Evolutionary conservation across 2,797 vertebrate species (phyloP), one percentile per base, ranked within the genome.

Genomic region (Hybognathus amarus): DNA sequence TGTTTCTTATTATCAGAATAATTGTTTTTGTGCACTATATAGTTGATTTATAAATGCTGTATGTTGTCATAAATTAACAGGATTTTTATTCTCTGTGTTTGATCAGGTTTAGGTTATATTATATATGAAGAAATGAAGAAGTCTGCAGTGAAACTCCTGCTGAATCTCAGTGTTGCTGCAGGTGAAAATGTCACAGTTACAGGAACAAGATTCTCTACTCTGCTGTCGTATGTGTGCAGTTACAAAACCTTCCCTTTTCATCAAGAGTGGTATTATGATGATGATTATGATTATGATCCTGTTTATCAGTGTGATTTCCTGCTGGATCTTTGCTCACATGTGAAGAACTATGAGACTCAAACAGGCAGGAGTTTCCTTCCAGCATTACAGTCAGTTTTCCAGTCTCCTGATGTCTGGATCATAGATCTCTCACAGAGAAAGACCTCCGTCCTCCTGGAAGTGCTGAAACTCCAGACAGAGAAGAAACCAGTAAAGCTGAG

Each of bases 191-290:
- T 18, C 30, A 67, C 69, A 50, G 38, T 17, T 82, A 38, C 64
- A 83, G 80, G 69, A 86, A 54, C 66, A 66, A 76, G 20, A 68
- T 76, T 79, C 30, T 68, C 20, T 52, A 20, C 67, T 40, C 70
- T 75, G 17, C 63, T 86, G 45, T 24, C 50, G 18, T 86, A 63
- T 68, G 76, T 83, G 38, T 86, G 81, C 69, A 80, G 69, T 71
- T 80, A 79, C 27, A 33, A 30, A 40, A 79, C 76, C 18, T 82
- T 85, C n/a, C 84, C 79, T 70, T 74, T 42, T 36, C 0, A 15
- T 69, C 0, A 27, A 20, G 24, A 67, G n/a, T 0, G 24, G 6
- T 6, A 36, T 33, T 2, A 40, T 63, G 12, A 4, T 9, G 0
- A 0, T 17, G 6, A 2, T 33, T 3, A 0, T 6, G 36, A 36